Evolutionary conservation across 2,888 invertebrate species (phyloP).

Genomic region (Philhelius pedissequus): DNA sequence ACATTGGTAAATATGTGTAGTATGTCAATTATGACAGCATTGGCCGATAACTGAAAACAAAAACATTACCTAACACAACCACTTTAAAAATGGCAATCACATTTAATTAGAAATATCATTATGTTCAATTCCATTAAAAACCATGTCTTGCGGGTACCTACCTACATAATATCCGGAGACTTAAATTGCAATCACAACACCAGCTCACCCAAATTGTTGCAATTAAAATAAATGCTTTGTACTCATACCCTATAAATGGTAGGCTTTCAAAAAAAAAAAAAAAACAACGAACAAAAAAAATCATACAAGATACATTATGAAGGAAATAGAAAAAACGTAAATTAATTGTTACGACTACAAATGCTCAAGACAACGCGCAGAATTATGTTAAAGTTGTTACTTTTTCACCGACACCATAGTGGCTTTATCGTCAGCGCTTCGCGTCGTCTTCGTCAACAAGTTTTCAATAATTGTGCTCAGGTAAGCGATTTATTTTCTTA

Average conservation of each 20-base stretch:
- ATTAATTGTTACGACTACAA: conserved; percentile 42
- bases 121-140: conserved; percentile 37
- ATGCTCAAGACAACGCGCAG: conserved; percentile 26
- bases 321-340: conserved; percentile 45
- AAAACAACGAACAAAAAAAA: background rate
- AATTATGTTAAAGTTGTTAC: background rate
- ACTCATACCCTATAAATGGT: background rate
- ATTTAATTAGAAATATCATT: conserved; percentile 48
- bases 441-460: background rate
- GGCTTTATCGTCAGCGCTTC: background rate
- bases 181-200: conserved; percentile 14
- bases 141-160: background rate
- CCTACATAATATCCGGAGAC: conserved; percentile 49
- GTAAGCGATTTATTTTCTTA: conserved; percentile 12
- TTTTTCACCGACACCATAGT: too few relatives aligned
- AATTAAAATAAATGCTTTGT: conserved; percentile 37
- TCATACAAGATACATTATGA: conserved; percentile 11
- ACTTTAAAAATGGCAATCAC: conserved; percentile 6
- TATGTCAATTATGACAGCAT: background rate
- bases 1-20: background rate
- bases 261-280: background rate
- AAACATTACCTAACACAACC: background rate
- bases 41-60: background rate
- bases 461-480: conserved; percentile 19
- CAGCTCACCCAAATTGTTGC: conserved; percentile 17